phyloP scores from a whole-genome alignment of 2,888 invertebrate species.

The Pseudolycoriella hygida region DNA sequence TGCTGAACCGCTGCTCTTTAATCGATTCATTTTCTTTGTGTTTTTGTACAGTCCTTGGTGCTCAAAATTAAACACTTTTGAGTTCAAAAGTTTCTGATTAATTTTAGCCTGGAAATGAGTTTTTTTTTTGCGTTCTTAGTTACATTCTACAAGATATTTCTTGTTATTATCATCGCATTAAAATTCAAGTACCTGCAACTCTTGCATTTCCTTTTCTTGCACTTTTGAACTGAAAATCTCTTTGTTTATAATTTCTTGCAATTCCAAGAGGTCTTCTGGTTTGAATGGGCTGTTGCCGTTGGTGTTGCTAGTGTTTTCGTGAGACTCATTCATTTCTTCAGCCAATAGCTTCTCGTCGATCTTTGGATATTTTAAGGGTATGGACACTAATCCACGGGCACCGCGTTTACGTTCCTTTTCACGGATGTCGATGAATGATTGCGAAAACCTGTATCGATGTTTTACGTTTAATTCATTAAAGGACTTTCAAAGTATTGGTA shows the following conservation, averaged over 20 bases:
- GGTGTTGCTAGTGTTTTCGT: constrained; percentile 10
- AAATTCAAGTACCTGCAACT: constrained; percentile 21
- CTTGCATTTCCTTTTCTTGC: constrained; percentile 27
- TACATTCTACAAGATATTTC: too few relatives aligned
- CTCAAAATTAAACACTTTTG: constrained; percentile 26
- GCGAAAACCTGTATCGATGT: constrained; percentile 61
- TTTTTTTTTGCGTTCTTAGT: not conserved
- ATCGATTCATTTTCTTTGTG: constrained; percentile 9
- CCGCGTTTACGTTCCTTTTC: constrained; percentile 79
- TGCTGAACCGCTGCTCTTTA: constrained; percentile 17
- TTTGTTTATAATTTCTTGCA: constrained; percentile 28
- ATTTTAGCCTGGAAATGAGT: constrained; percentile 23
- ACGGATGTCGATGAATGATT: constrained; percentile 83
- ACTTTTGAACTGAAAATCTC: constrained; percentile 29
- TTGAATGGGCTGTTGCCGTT: constrained; percentile 15
- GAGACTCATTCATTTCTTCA: constrained; percentile 9
- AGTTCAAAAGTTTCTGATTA: constrained; percentile 28
- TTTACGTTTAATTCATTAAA: too few relatives aligned
- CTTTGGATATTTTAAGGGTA: constrained; percentile 13
- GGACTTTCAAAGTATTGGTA: too few relatives aligned
- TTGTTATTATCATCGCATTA: too few relatives aligned
- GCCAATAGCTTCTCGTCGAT: constrained; percentile 11
- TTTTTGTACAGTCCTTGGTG: constrained; percentile 18
- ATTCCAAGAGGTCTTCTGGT: constrained; percentile 25
- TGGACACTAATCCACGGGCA: constrained; percentile 42